phyloP scores from a whole-genome alignment of 2,888 invertebrate genomes.

The Uropetala carovei region DNA sequence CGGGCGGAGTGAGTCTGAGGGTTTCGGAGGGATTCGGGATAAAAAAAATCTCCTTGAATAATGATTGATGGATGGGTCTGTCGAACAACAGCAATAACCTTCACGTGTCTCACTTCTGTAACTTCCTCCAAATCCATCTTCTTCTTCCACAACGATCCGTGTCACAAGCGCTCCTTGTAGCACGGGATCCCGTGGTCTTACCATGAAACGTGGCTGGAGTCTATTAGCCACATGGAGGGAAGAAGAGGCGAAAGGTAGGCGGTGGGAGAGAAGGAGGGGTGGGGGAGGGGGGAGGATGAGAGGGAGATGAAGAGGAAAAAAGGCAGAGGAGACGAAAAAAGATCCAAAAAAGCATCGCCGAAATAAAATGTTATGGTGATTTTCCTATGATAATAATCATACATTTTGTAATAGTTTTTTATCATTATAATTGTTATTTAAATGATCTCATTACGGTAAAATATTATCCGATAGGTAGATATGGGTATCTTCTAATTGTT shows the following conservation, averaged over 20 bases:
- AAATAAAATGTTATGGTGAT: too few species aligned
- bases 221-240: not conserved
- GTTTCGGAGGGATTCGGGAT: not conserved
- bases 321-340: too few species aligned
- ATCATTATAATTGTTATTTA: too few species aligned
- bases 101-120: not conserved
- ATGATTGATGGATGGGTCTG: constrained; percentile 7
- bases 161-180: constrained; percentile 19
- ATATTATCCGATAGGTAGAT: too few species aligned
- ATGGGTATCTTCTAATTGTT: too few species aligned
- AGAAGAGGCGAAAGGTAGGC: not conserved
- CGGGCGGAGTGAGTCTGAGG: not conserved
- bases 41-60: not conserved
- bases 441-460: too few species aligned
- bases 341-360: too few species aligned
- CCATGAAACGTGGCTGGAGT: not conserved
- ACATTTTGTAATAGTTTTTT: too few species aligned
- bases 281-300: too few species aligned
- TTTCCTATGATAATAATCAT: too few species aligned
- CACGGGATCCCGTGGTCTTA: not conserved
- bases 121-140: constrained; percentile 20
- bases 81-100: not conserved
- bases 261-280: not conserved
- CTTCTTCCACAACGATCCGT: not conserved
- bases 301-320: too few species aligned